Conservation (phyloP, 2,888 invertebrate genomes). For the Drepanosiphum platanoidis region DNA sequence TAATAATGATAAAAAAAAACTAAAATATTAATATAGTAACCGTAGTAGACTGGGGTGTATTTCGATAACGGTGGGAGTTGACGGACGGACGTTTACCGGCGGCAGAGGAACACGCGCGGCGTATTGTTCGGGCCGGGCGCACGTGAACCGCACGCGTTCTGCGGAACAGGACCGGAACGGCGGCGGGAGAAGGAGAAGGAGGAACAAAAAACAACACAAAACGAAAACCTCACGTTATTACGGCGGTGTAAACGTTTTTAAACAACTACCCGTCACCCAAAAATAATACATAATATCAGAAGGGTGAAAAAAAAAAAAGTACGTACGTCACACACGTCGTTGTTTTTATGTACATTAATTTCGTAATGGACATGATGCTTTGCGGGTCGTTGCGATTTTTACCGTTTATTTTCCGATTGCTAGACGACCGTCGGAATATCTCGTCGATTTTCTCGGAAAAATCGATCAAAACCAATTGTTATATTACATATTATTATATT, state of each 20-base stretch:
- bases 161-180: constrained; percentile 23
- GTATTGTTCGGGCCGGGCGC: constrained; percentile 24
- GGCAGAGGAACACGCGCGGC: constrained; percentile 44
- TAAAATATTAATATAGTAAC: constrained; percentile 45
- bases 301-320: constrained; percentile 24
- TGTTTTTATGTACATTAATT: constrained; percentile 51
- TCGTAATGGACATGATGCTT: constrained; percentile 55
- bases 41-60: constrained; percentile 51
- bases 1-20: constrained; percentile 22
- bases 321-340: background rate
- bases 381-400: too few relatives aligned
- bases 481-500: too few relatives aligned
- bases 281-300: constrained; percentile 39
- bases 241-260: constrained; percentile 54
- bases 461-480: too few relatives aligned
- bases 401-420: too few relatives aligned
- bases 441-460: too few relatives aligned
- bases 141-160: constrained; percentile 60
- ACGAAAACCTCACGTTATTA: constrained; percentile 42
- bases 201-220: constrained; percentile 33
- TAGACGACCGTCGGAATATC: too few relatives aligned
- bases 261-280: constrained; percentile 57
- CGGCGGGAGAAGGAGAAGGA: constrained; percentile 3
- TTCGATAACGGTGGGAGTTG: constrained; percentile 61
- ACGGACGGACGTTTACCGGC: constrained; percentile 47